A percentile compares a stretch with the other conserved stretches of the same genome.
These are phyloP conservation scores for Netelia inedita DNA, from an alignment of 2,888 invertebrate species.

Conservation along the genomic window DNA sequence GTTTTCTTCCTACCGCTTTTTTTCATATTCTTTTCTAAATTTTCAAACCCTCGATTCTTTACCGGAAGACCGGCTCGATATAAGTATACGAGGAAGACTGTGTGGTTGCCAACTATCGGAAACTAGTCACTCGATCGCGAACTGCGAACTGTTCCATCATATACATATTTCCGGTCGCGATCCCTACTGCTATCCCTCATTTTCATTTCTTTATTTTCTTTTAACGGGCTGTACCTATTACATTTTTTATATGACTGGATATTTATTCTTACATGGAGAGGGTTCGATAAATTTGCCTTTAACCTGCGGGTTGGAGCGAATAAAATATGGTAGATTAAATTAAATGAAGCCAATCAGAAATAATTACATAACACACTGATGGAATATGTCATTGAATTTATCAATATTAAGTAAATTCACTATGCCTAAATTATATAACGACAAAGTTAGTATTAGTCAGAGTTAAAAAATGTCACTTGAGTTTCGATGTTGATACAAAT, in stretches of 20 bases:
- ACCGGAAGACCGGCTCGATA: slow-evolving; percentile 24
- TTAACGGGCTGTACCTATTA: not conserved
- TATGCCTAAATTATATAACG: no score
- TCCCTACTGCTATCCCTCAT: not conserved
- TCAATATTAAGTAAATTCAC: no score
- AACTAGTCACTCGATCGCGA: slow-evolving; percentile 23
- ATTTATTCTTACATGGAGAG: not conserved
- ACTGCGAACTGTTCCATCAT: slow-evolving; percentile 16
- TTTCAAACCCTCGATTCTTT: slow-evolving; percentile 14
- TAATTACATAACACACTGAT: no score
- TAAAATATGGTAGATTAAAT: no score
- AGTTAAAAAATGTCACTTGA: not conserved
- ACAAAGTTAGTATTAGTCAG: no score
- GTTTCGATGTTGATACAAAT: not conserved
- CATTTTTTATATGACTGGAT: not conserved
- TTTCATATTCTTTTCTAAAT: slow-evolving; percentile 26
- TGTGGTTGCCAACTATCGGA: slow-evolving; percentile 46
- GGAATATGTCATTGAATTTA: no score
- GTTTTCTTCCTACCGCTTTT: slow-evolving; percentile 1
- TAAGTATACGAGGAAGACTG: slow-evolving; percentile 27
- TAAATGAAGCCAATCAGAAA: no score
- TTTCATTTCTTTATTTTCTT: slow-evolving; percentile 1
- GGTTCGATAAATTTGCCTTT: no score
- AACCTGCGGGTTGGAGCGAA: no score
- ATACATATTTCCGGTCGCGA: slow-evolving; percentile 28